Evolutionary conservation across 53 echinoderm and acorn worm species (phyloP).

Genomic region (Apostichopus leukothele): DNA sequence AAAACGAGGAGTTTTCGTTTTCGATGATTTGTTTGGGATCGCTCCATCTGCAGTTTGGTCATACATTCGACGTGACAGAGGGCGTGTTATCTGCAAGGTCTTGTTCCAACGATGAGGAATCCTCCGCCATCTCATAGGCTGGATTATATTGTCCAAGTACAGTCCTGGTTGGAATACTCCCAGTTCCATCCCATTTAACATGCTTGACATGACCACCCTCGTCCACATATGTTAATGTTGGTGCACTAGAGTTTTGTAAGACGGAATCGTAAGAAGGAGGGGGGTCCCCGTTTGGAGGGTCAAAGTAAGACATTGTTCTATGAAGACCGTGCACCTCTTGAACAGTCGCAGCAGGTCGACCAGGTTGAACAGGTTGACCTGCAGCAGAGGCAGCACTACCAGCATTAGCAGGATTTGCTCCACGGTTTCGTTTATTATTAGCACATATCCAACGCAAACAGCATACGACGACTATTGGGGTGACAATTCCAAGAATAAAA

Average conservation of each 20-base stretch:
- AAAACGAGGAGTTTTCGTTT: too few relatives aligned
- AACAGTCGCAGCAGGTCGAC: neutral
- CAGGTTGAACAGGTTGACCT: neutral
- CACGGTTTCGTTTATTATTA: neutral
- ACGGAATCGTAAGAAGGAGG: constrained; percentile 27
- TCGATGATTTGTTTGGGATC: too few relatives aligned
- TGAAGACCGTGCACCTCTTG: neutral
- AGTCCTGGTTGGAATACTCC: constrained; percentile 40
- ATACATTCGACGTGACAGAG: neutral
- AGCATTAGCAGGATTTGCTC: neutral
- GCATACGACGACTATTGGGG: neutral
- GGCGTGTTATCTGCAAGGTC: neutral
- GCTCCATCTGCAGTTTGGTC: too few relatives aligned
- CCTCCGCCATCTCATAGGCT: neutral
- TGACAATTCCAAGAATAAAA: constrained; percentile 4
- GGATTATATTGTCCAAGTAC: constrained; percentile 36
- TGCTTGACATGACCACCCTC: constrained; percentile 8
- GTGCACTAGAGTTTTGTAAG: constrained; percentile 9
- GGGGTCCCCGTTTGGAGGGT: constrained; percentile 34
- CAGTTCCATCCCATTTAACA: constrained; percentile 36
- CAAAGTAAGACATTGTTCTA: constrained; percentile 5
- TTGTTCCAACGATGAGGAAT: neutral
- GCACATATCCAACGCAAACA: constrained; percentile 16
- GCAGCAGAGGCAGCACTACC: neutral
- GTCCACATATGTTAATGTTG: constrained; percentile 31